These are phyloP conservation scores for Catonia carolina DNA, from an alignment of 2,888 invertebrate genomes.

Conservation along the genomic window DNA sequence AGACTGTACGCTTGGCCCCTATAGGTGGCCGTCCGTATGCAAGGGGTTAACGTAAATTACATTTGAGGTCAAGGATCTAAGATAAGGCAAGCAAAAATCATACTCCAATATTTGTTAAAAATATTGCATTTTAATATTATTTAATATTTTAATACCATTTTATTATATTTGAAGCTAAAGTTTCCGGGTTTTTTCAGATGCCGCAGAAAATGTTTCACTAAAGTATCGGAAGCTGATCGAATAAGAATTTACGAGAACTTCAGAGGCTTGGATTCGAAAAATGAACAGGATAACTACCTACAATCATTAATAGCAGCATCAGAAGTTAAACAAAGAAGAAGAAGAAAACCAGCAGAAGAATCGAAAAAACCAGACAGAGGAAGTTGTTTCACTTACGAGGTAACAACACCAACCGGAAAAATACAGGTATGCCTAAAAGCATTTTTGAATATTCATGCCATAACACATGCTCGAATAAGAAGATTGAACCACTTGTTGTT, in stretches of 20 bases:
- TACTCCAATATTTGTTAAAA: no score
- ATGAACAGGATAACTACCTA: background rate
- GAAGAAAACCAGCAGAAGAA: background rate
- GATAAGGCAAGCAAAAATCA: no score
- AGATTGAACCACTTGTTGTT: background rate
- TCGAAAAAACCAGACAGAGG: background rate
- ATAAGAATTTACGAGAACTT: background rate
- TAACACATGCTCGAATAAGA: background rate
- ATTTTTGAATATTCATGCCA: background rate
- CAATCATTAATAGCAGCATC: background rate
- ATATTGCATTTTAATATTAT: background rate
- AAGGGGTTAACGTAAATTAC: no score
- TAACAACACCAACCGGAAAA: background rate
- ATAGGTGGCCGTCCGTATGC: no score
- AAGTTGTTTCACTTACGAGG: background rate
- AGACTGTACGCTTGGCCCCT: no score
- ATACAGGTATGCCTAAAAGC: background rate
- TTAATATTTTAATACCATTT: background rate
- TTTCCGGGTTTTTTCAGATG: background rate
- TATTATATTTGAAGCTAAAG: no score
- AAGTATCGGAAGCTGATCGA: background rate
- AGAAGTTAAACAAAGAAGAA: conserved; percentile 1
- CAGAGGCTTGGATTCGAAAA: background rate
- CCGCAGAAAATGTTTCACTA: background rate
- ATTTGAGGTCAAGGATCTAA: no score